Conservation (phyloP, 1,140 invertebrate genomes). For the Telenomus remus region DNA sequence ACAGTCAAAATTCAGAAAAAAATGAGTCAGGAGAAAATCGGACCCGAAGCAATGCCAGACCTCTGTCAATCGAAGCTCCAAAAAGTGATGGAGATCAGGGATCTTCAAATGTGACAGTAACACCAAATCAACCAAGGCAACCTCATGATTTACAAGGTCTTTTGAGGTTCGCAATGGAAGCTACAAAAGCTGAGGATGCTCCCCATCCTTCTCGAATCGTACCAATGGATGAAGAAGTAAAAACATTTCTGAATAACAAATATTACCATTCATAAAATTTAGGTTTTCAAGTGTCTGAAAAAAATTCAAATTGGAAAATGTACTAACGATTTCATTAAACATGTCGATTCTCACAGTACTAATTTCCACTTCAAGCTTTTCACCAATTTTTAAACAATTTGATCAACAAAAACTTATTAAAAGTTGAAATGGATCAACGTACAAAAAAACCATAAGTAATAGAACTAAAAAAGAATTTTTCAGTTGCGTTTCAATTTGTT, state of each 20-base stretch:
- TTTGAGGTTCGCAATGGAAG: conserved; percentile 80
- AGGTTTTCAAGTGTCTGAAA: not conserved
- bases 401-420: no score
- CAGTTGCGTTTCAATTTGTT: no score
- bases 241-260: conserved; percentile 18
- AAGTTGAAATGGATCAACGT: no score
- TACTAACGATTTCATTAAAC: no score
- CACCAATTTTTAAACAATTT: no score
- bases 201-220: conserved; percentile 70
- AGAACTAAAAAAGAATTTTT: no score
- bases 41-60: conserved; percentile 59
- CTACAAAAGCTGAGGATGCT: conserved; percentile 77
- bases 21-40: conserved; percentile 41
- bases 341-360: no score
- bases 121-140: conserved; percentile 70
- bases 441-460: no score
- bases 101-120: conserved; percentile 20
- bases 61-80: conserved; percentile 67
- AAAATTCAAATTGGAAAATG: no score
- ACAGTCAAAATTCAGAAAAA: conserved; percentile 49
- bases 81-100: conserved; percentile 40
- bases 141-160: conserved; percentile 77
- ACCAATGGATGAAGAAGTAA: conserved; percentile 80
- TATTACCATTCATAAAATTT: no score
- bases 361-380: no score